Conservation (phyloP, 1,140 invertebrate species). For the Neotoxoptera formosana region DNA sequence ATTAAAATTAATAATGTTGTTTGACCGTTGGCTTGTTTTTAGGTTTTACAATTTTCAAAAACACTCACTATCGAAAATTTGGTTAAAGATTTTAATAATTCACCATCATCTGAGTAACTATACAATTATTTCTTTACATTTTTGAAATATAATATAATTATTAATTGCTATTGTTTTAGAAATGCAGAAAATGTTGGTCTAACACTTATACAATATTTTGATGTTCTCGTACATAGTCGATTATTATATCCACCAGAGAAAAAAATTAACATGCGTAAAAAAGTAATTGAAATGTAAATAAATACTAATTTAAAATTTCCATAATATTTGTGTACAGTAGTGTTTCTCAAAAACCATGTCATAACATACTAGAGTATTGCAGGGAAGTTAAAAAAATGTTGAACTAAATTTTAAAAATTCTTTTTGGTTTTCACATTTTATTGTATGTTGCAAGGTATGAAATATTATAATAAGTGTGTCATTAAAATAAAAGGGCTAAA, state of each 20-base stretch:
- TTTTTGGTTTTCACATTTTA: no score
- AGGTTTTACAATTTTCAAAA: not conserved
- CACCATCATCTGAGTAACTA: not conserved
- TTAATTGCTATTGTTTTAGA: not conserved
- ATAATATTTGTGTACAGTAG: no score
- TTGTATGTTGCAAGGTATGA: no score
- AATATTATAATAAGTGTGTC: no score
- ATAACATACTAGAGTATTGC: no score
- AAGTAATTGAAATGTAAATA: not conserved
- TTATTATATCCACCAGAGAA: not conserved
- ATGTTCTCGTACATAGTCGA: not conserved
- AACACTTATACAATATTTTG: conserved; percentile 36
- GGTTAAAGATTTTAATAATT: not conserved
- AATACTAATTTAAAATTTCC: no score
- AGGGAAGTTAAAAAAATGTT: no score
- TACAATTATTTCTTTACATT: not conserved
- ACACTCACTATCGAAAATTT: not conserved
- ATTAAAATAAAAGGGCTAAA: no score
- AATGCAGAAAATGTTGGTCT: not conserved
- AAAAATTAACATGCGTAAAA: not conserved
- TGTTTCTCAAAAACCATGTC: no score
- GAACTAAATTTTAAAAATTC: no score
- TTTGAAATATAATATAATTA: not conserved
- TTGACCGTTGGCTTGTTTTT: not conserved
- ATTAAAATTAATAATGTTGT: not conserved